These are phyloP conservation scores for Cavia porcellus DNA, from an alignment of 2,113 vertebrate species.

Conservation along the genomic window DNA sequence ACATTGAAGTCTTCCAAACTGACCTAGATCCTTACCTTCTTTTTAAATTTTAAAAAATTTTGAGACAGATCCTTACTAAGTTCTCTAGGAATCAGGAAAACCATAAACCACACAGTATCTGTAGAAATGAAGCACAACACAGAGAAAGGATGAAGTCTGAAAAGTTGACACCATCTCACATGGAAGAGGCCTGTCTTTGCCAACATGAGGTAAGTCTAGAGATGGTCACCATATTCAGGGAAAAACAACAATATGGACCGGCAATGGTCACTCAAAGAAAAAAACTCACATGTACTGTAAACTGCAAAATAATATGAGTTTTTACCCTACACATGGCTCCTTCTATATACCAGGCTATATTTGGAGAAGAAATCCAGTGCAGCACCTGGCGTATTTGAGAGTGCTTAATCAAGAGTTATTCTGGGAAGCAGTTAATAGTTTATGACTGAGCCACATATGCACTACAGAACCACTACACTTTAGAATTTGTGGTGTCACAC, in stretches of 20 bases:
- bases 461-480: background rate
- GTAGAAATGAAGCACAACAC: background rate
- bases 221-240: background rate
- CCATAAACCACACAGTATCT: background rate
- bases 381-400: background rate
- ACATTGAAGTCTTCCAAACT: background rate
- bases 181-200: background rate
- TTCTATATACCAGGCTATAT: background rate
- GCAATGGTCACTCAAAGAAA: background rate
- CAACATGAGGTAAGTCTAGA: background rate
- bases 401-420: background rate
- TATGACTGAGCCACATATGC: background rate
- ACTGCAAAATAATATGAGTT: background rate
- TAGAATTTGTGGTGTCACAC: background rate
- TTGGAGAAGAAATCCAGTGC: background rate
- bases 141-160: background rate
- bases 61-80: background rate
- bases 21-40: background rate
- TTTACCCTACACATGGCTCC: background rate
- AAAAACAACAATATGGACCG: background rate
- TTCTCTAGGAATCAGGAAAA: background rate
- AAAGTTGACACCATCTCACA: background rate
- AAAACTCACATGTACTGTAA: background rate
- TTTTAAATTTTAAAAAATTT: background rate
- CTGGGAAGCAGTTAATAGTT: background rate